Evolutionary conservation across 2,888 invertebrate species (phyloP), one percentile per base, ranked within the genome.

Genomic region (Bembecia ichneumoniformis): DNA sequence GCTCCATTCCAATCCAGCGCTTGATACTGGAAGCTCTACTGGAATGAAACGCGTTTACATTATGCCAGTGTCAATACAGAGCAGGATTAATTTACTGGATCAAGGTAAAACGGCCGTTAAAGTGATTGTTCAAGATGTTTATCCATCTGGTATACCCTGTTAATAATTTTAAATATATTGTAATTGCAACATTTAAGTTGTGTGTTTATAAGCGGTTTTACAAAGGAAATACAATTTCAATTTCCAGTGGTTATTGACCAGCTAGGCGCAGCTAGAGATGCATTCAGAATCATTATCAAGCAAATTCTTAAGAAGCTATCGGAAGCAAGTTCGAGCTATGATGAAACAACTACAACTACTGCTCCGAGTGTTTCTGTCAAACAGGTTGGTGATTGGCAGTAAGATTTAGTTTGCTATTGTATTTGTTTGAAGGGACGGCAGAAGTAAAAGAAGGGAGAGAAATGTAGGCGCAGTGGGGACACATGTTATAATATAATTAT

Each of bases 201-300:
- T 20, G 4, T 20, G 20, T 20, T 20, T 20, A 20, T 7, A 20
- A 20, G 2, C n/a, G n/a, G n/a, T n/a, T n/a, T n/a, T 20, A 20
- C 20, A 20, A 20, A 20, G 5, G 7, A 1, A 20, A 20, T 20
- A 20, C 20, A 28, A 28, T 28, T 28, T 9, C 5, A 9, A 40
- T 40, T 40, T 40, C n/a, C 13, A 40, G 40, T 40, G 40, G 40
- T 40, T 13, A 40, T 40, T 49, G 88, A 95, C 62, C 94, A 94
- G 68, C 89, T 91, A 52, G 92, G 91, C 46, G 89, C 90, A 47
- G 91, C 92, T 47, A 88, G 82, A 43, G 87, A 87, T 74, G 87
- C 87, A 54, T 82, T 87, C 59, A 70, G 80, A 54, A 69, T 88
- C 5, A 79, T 87, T 52, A 70, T 88, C 35, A 65, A 71, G 53